Evolutionary conservation across 2,113 vertebrate species (phyloP), one percentile per base, ranked within the genome.

Genomic region (Solea senegalensis): DNA sequence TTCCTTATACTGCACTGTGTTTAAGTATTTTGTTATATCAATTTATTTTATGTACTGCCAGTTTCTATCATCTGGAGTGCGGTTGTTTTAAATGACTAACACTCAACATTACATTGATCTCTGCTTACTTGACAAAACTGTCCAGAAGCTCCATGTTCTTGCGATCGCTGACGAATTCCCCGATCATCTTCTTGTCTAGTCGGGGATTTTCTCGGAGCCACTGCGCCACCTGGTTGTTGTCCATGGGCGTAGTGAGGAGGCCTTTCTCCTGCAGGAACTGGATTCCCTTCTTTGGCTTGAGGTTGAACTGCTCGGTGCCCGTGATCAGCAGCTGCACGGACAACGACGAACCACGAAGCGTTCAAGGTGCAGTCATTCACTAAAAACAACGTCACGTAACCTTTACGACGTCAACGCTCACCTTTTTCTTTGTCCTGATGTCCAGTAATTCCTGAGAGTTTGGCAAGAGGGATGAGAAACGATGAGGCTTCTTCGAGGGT

Each of bases 111-210:
- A 21, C 21, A 21, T 21, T 21, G 21, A 46, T n/a, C 15, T 15
- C 9, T 15, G 0, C 39, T 0, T 83, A 99, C 98, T 96, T 97
- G 63, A 99, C 98, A 91, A 99, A 99, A 87, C 96, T 97, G 89
- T 98, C 96, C 88, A 99, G 93, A 16, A 99, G 92, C 71, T 99
- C 96, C 50, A 94, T 93, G 91, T 96, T 94, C 79, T 96, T 97
- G 66, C 98, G 96, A 57, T 99, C 97, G 46, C 98, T 99, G 86
- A 99, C 88, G 85, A 95, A 98, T 77, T 99, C 98, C 16, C 98
- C 97, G 61, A 99, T 99, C 97, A 98, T 98, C 84, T 99, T 99
- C 83, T 99, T 99, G 91, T 99, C 97, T 59, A 99, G 89, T 3
- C 97, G 91, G 62, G 96, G 97, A 87, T 99, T 99, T 74, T 99